Conservation (phyloP, 1,140 invertebrate species). For the Harlomillsia oculata region DNA sequence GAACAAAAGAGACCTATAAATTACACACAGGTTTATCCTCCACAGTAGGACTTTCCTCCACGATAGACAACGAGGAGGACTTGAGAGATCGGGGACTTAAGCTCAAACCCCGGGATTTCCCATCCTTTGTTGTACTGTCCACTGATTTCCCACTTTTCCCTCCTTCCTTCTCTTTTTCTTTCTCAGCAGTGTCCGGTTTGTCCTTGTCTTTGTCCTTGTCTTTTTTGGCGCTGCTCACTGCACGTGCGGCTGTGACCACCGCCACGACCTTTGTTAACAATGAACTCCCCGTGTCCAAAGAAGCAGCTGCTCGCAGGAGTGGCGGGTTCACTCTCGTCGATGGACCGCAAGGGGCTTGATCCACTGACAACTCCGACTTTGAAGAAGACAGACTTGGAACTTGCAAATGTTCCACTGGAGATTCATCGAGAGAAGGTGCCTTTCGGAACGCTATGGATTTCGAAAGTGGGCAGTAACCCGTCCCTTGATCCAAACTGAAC, state of each 20-base stretch:
- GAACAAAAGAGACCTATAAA: too few relatives aligned
- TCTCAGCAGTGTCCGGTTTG: background rate
- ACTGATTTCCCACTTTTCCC: background rate
- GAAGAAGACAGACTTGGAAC: too few relatives aligned
- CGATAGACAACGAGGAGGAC: constrained; percentile 15
- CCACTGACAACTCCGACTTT: too few relatives aligned
- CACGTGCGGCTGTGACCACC: too few relatives aligned
- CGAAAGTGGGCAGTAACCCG: background rate
- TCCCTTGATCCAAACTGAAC: constrained; percentile 25
- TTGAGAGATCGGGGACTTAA: constrained; percentile 13
- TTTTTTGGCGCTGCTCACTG: background rate
- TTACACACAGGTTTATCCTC: background rate
- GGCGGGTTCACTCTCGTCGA: background rate
- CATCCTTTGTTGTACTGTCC: too few relatives aligned
- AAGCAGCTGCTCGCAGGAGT: background rate
- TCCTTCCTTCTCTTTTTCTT: constrained; percentile 1
- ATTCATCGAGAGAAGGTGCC: constrained; percentile 25
- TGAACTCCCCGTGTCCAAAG: background rate
- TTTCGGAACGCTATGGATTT: constrained; percentile 4
- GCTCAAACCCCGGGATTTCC: background rate
- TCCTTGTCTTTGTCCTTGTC: background rate
- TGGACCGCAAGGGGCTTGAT: too few relatives aligned
- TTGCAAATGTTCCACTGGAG: background rate
- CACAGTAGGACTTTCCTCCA: constrained; percentile 17
- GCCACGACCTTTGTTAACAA: too few relatives aligned